Evolutionary conservation across 2,113 vertebrate genomes (phyloP).

Genomic region (Antigone vipio): DNA sequence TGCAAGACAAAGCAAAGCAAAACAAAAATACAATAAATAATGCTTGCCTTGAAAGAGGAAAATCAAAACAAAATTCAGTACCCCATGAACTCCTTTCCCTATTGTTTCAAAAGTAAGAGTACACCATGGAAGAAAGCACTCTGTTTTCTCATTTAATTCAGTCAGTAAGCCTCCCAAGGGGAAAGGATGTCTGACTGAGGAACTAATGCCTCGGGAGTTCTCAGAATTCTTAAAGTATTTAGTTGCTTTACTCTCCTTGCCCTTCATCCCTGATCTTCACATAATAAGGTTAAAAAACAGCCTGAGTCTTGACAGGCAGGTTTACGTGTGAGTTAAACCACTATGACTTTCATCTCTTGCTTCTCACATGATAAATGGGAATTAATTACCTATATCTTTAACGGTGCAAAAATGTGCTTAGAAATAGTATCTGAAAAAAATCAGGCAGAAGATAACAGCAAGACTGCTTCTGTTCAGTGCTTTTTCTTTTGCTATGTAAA

Average conservation of each 20-base stretch:
- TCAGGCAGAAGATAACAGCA: not conserved
- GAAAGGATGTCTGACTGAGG: not conserved
- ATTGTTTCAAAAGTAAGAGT: not conserved
- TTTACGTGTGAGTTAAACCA: not conserved
- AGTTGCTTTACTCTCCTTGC: not conserved
- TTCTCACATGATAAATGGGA: not conserved
- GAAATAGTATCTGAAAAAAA: not conserved
- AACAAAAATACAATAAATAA: not conserved
- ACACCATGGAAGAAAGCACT: not conserved
- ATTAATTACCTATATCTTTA: conserved; percentile 46
- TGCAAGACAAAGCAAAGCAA: not conserved
- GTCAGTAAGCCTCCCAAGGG: not conserved
- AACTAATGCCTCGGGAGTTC: not conserved
- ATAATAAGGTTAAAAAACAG: not conserved
- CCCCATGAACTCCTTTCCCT: not conserved
- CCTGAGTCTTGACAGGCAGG: not conserved
- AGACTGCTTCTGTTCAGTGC: not conserved
- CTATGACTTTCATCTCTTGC: conserved; percentile 1
- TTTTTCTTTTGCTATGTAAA: not conserved
- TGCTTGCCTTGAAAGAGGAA: not conserved
- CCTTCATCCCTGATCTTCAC: not conserved
- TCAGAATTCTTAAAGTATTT: not conserved
- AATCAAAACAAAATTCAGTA: not conserved
- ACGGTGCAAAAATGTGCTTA: not conserved
- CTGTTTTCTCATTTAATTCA: conserved; percentile 12